These are phyloP conservation scores for Choristoneura fumiferana DNA, from an alignment of 1,140 invertebrate genomes.

Conservation along the genomic window DNA sequence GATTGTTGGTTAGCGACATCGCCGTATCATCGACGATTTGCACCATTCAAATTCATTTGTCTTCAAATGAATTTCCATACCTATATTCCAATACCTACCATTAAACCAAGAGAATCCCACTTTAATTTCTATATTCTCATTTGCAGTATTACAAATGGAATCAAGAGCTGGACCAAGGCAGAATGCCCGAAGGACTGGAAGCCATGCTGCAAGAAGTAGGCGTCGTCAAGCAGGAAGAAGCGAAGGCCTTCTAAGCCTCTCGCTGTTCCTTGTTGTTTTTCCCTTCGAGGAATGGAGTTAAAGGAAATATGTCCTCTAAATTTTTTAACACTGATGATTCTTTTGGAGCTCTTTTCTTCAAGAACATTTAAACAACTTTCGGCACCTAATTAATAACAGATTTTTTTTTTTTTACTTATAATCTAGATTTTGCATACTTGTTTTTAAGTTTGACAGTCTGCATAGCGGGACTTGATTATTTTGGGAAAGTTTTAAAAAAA, in stretches of 20 bases:
- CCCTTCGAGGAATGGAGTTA: conserved; percentile 1
- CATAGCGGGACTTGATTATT: not conserved
- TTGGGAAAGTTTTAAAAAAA: not conserved
- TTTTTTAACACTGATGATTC: too few species aligned
- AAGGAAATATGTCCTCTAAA: not conserved
- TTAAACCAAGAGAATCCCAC: too few species aligned
- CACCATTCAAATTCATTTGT: too few species aligned
- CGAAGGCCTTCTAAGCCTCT: conserved; percentile 39
- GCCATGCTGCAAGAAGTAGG: conserved; percentile 85
- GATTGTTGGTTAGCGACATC: too few species aligned
- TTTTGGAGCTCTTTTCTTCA: too few species aligned
- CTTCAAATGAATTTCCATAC: too few species aligned
- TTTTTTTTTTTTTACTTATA: not conserved
- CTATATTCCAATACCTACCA: too few species aligned
- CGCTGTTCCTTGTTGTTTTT: not conserved
- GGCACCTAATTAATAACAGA: too few species aligned
- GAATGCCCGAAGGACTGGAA: conserved; percentile 87
- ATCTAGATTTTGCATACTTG: not conserved
- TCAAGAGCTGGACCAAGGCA: conserved; percentile 87
- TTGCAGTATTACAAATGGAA: conserved; percentile 90
- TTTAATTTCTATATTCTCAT: not conserved
- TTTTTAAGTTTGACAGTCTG: too few species aligned
- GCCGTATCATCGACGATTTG: too few species aligned
- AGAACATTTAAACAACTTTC: too few species aligned
- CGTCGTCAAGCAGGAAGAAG: conserved; percentile 61